Conservation (phyloP, 2,797 vertebrate genomes). For the Cercopithecus hamlyni region DNA sequence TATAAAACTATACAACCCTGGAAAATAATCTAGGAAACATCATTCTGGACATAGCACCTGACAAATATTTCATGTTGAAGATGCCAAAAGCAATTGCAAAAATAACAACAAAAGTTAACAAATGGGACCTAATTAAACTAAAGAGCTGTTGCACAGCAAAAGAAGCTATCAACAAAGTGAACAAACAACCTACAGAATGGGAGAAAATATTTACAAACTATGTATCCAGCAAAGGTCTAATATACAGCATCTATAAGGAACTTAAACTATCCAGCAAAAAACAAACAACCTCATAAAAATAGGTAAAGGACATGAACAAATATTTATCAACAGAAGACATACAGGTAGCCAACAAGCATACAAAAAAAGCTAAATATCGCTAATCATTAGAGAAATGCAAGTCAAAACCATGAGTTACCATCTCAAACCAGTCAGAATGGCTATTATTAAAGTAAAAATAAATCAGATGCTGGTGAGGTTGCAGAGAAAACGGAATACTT, state of each 20-base stretch:
- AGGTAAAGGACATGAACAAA: neutral
- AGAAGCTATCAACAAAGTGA: neutral
- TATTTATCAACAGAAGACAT: neutral
- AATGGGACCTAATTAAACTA: neutral
- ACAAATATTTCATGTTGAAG: neutral
- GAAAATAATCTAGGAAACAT: neutral
- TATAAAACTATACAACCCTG: neutral
- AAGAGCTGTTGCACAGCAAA: neutral
- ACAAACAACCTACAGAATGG: neutral
- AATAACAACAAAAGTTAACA: neutral
- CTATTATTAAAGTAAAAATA: neutral
- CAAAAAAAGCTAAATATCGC: neutral
- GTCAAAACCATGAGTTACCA: neutral
- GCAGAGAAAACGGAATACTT: neutral
- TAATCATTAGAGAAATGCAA: neutral
- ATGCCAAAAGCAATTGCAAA: neutral
- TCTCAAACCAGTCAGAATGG: neutral
- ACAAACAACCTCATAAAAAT: neutral
- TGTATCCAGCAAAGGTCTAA: neutral
- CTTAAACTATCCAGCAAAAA: neutral
- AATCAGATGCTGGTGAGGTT: neutral
- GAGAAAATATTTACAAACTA: neutral
- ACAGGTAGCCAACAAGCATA: neutral
- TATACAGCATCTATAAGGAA: neutral
- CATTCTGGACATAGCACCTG: neutral